Evolutionary conservation across 2,113 vertebrate genomes (phyloP).

Genomic region (Probosciger aterrimus): DNA sequence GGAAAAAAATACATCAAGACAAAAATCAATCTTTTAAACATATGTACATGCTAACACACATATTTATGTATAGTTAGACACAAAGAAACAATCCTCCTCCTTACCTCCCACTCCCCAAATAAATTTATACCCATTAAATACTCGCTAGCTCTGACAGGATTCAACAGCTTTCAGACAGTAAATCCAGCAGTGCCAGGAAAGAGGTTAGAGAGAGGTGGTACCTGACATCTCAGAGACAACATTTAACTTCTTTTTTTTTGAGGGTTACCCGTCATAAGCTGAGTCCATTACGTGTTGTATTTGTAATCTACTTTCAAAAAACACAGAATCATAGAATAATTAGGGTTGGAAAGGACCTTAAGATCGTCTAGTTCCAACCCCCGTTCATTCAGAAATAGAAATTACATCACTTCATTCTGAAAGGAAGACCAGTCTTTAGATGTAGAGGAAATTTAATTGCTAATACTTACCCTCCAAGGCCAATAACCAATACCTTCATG

Average conservation of each 20-base stretch:
- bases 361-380: background rate
- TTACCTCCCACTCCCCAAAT: background rate
- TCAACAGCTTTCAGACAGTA: background rate
- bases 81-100: background rate
- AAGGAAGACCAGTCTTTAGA: background rate
- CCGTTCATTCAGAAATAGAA: background rate
- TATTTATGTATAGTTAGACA: background rate
- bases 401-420: background rate
- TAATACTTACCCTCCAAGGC: slow-evolving; percentile 89
- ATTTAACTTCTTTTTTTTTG: background rate
- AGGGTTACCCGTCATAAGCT: background rate
- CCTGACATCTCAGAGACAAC: background rate
- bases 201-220: background rate
- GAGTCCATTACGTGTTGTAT: background rate
- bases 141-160: background rate
- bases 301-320: background rate
- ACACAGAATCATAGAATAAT: background rate
- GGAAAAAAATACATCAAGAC: background rate
- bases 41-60: background rate
- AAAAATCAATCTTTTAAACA: background rate
- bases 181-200: background rate
- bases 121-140: background rate
- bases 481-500: slow-evolving; percentile 85
- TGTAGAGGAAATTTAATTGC: background rate
- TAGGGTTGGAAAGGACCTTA: background rate